Evolutionary conservation across 2,888 invertebrate genomes (phyloP).

Genomic region (Abscondita cerata): DNA sequence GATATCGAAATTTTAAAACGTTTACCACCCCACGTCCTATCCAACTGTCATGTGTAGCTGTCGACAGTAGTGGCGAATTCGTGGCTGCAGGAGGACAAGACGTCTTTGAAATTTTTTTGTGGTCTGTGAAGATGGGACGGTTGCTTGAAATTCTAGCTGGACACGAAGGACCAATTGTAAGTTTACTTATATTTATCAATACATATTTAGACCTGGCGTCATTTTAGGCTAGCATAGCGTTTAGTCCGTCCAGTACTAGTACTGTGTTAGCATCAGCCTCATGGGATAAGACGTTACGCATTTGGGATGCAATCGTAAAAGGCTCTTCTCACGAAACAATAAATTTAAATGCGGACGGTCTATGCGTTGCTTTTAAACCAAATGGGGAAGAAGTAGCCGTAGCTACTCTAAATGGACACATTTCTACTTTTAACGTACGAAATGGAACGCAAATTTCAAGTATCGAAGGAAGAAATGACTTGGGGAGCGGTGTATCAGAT

Average conservation of each 20-base stretch:
- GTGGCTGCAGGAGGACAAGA: slow-evolving; percentile 96
- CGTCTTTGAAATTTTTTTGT: slow-evolving; percentile 93
- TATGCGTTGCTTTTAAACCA: slow-evolving; percentile 86
- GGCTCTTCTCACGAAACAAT: slow-evolving; percentile 84
- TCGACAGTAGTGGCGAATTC: slow-evolving; percentile 91
- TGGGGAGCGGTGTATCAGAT: slow-evolving; percentile 84
- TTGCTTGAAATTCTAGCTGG: slow-evolving; percentile 90
- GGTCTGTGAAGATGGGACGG: slow-evolving; percentile 93
- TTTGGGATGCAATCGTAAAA: slow-evolving; percentile 92
- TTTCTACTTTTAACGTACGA: slow-evolving; percentile 79
- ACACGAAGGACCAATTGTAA: slow-evolving; percentile 90
- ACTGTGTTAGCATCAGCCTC: slow-evolving; percentile 85
- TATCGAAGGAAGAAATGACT: slow-evolving; percentile 89
- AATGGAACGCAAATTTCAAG: slow-evolving; percentile 74
- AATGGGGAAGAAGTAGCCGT: slow-evolving; percentile 94
- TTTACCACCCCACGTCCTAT: slow-evolving; percentile 90
- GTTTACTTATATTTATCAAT: slow-evolving; percentile 26
- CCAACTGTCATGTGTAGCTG: slow-evolving; percentile 88
- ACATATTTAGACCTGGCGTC: not conserved
- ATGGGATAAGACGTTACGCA: slow-evolving; percentile 91
- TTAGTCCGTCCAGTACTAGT: slow-evolving; percentile 76
- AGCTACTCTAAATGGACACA: slow-evolving; percentile 86
- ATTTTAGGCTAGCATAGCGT: slow-evolving; percentile 68
- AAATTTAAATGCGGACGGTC: slow-evolving; percentile 77
- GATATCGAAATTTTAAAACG: slow-evolving; percentile 98